Base-by-base conservation (phyloP, 2,797 vertebrate genomes). In the Melanotaenia nigrans region DNA sequence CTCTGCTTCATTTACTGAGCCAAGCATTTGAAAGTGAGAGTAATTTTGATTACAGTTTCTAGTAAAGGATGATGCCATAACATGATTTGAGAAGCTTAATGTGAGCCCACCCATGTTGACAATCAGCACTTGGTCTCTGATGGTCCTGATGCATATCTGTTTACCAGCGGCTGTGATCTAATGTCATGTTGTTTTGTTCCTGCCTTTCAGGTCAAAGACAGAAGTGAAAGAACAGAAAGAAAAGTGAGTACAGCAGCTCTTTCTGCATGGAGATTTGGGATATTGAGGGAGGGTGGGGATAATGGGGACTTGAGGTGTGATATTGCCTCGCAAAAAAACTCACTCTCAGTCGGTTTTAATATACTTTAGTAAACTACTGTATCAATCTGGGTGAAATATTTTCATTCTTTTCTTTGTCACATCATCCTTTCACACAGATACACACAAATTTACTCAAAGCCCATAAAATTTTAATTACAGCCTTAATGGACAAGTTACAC, bases 171-270 rank as follows among this genome's bases (percentile, higher is more conserved):
- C 79, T 74, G 54, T 88, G 77, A 86, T 74, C 76, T 92, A 81
- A 93, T 69, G 75, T 72, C 49, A 3, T 45, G 5, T 70, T 89
- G 57, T 91, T 76, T 93, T 93, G 78, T 90, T 87, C 65, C 68
- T 81, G 42, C 88, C 62, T 91, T 92, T 71, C 93, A 99, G 98
- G 95, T 93, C 93, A 96, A 99, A 96, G 96, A 96, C 95, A 95
- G 96, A 97, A 86, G 89, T 92, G 78, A 96, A 85, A 95, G 94
- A 94, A 89, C 96, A 91, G 93, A 96, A 86, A 96, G 96, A 98
- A 96, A 97, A 97, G 98, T 99, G 96, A 99, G 98, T 99, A 85
- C 61, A 76, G 63, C 64, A 66, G 32, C 65, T 78, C 75, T 88
- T 81, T 89, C 61, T 90, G 67, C 80, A 78, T 86, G 77, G 72